Evolutionary conservation across 2,888 invertebrate genomes (phyloP), one percentile per base, ranked within the genome.

Genomic region (Epirrita christyi): DNA sequence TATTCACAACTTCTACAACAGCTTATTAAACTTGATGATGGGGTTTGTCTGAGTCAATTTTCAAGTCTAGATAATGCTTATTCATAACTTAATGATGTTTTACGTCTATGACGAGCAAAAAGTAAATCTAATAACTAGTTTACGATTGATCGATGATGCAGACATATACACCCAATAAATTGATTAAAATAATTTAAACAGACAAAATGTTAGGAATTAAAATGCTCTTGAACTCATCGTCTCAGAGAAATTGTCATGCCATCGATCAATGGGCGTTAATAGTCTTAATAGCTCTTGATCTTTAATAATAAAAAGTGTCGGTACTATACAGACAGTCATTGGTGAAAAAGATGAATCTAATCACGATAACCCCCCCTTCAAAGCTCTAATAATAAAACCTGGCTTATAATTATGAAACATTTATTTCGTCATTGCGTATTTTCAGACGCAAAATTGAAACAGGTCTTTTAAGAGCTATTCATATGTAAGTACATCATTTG

Each of bases 61-160:
- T 56, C 1, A 50, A 45, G 43, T 40, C 27, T 45, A 32, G 44
- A 49, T 21, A 40, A 32, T 46, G 14, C 34, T 44, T 15, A 46
- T 48, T 55, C 37, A 37, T 32, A 29, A 40, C 10, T 48, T 21
- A 21, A 21, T 46, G 37, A 28, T 41, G 29, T 52, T 48, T 32
- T 40, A 47, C 10, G 27, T 42, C n/a, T 55, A 50, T 46, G 36
- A 49, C 36, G 21, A 59, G 54, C 59, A 50, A 51, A 55, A 59
- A 64, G 49, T 55, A 56, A 54, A 54, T 65, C 65, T 74, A 79
- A 80, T 83, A 81, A 84, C 80, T 72, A 79, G 80, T 81, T 86
- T 80, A 75, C 71, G 67, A 74, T 83, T 88, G 86, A 87, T 88
- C 85, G 85, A 88, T 87, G 84, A 78, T 80, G 64, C 71, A 68